These are phyloP conservation scores for Phaonia tiefii DNA, from an alignment of 2,888 invertebrate genomes.

Conservation along the genomic window DNA sequence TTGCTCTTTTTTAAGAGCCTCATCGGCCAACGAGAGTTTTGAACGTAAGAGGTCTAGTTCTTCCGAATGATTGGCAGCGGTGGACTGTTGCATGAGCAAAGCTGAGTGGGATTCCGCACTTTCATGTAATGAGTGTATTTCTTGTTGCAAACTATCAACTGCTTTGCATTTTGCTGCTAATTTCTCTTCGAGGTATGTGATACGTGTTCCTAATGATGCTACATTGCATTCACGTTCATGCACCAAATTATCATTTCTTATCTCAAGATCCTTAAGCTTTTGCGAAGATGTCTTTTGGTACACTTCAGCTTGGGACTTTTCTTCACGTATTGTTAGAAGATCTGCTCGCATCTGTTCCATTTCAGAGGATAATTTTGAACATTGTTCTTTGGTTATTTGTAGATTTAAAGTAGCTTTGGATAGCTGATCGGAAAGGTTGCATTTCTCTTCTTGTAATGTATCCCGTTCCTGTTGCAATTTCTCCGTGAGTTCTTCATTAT, in stretches of 20 bases:
- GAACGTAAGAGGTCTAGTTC: slow-evolving; percentile 57
- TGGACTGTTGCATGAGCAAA: slow-evolving; percentile 29
- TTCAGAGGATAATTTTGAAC: slow-evolving; percentile 64
- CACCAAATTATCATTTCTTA: slow-evolving; percentile 63
- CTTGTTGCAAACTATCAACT: slow-evolving; percentile 60
- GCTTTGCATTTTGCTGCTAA: slow-evolving; percentile 58
- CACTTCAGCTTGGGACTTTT: slow-evolving; percentile 67
- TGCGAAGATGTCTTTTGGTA: slow-evolving; percentile 67
- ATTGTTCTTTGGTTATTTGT: slow-evolving; percentile 66
- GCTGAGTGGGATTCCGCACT: slow-evolving; percentile 40
- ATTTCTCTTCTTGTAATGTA: slow-evolving; percentile 67
- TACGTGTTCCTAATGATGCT: slow-evolving; percentile 63
- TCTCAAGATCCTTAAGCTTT: slow-evolving; percentile 68
- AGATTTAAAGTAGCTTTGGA: slow-evolving; percentile 68
- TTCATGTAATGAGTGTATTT: slow-evolving; percentile 49
- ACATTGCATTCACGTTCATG: slow-evolving; percentile 62
- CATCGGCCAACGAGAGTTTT: slow-evolving; percentile 66
- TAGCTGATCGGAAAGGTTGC: slow-evolving; percentile 67
- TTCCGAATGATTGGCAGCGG: slow-evolving; percentile 34
- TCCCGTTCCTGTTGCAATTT: slow-evolving; percentile 60
- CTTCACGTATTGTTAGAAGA: slow-evolving; percentile 59
- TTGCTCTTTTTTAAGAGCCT: slow-evolving; percentile 67
- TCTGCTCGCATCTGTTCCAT: slow-evolving; percentile 68
- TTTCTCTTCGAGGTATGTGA: slow-evolving; percentile 64
- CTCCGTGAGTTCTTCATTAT: slow-evolving; percentile 67